Evolutionary conservation across 2,113 vertebrate genomes (phyloP), one percentile per base, ranked within the genome.

Genomic region (Garra rufa): DNA sequence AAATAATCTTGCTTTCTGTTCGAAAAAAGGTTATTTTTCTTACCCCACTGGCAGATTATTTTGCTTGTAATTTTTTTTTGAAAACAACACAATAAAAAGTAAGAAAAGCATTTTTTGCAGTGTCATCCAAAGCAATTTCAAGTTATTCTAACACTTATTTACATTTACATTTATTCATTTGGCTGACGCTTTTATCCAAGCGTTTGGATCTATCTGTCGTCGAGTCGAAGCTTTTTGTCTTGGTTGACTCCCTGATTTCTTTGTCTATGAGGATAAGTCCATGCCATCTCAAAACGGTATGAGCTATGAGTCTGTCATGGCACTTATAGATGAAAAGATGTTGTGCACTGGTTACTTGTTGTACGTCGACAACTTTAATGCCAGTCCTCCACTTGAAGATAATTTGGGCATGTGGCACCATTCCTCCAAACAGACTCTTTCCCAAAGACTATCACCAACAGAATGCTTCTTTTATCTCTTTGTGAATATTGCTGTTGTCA

Each of bases 271-370:
- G 4, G 34, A 3, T 6, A 70, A 70, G 67, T 41, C 17, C 34
- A 41, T 11, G 67, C 38, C 17, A 70, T 41, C 34, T n/a, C 9
- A n/a, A 38, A 70, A 43, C 11, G 67, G 67, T 9, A 34, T 70
- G 67, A 70, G 67, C 14, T 38, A 70, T 5, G 38, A 43, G 17
- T 70, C 21, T 43, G 19, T 70, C 17, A 70, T 21, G 34, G 34
- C 1, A 43, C 34, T 70, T 1, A 10, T 43, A 43, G 19, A 70
- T 11, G 15, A 41, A n/a, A 26, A 19, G n/a, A 43, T n/a, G 26
- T 46, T 85, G 10, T 71, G 83, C 8, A 41, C 24, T 28, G 86
- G 86, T 4, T 87, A 85, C 30, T 26, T 71, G 4, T 6, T 87
- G 4, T 76, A 52, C 34, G 26, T 76, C 3, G 24, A 63, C 24